A percentile compares a stretch with the other conserved stretches of the same genome.
These are phyloP conservation scores for Todus mexicanus DNA, from an alignment of 2,797 vertebrate species.

Conservation along the genomic window DNA sequence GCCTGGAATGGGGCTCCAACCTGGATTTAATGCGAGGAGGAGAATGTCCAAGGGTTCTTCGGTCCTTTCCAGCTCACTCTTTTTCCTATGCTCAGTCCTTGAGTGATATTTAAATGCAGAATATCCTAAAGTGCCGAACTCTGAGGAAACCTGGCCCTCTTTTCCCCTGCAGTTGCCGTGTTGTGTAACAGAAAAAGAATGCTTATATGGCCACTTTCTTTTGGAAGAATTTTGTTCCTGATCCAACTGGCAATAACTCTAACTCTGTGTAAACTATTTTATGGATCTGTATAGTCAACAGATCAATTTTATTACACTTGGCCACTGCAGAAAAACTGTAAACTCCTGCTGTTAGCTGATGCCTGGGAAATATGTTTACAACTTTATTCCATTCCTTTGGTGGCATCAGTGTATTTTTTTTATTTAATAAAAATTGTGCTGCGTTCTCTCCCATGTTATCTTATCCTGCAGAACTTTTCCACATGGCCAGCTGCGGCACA, in stretches of 20 bases:
- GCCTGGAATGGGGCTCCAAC: background rate
- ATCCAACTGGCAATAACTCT: conserved; percentile 41
- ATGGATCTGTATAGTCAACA: conserved; percentile 57
- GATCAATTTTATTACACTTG: conserved; percentile 64
- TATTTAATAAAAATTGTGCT: background rate
- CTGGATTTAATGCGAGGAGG: background rate
- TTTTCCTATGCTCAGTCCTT: background rate
- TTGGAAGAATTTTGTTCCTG: conserved; percentile 21
- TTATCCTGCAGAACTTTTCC: conserved; percentile 26
- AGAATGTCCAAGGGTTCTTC: background rate
- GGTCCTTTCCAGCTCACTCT: background rate
- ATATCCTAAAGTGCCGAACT: background rate
- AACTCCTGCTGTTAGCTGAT: conserved; percentile 49
- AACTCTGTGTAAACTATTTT: conserved; percentile 43
- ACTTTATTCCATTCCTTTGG: conserved; percentile 19
- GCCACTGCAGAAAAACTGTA: conserved; percentile 40
- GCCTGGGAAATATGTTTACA: conserved; percentile 54
- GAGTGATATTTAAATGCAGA: background rate
- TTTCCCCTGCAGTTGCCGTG: background rate
- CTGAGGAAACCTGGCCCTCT: background rate
- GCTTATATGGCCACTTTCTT: conserved; percentile 23
- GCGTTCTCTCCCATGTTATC: background rate
- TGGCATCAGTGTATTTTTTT: background rate
- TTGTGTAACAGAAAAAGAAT: conserved; percentile 27
- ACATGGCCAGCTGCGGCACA: background rate